Percentiles rank a stretch among this genome's conserved stretches.
Evolutionary conservation across 2,113 vertebrate genomes (phyloP).

Genomic region (Paedocypris sp.): DNA sequence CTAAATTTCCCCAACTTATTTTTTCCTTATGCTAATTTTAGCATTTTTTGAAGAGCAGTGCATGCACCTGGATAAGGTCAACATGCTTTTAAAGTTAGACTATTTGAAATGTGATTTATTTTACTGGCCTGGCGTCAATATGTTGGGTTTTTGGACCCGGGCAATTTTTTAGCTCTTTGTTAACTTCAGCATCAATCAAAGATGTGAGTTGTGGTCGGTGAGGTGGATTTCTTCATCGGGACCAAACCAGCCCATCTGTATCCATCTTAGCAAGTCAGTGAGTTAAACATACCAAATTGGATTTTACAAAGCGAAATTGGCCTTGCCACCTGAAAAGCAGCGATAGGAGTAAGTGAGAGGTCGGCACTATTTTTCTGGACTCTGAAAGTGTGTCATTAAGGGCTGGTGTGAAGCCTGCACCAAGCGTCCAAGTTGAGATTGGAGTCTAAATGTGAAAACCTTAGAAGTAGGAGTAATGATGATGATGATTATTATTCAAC

Average conservation of each 20-base stretch:
- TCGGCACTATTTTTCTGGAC: background rate
- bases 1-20: background rate
- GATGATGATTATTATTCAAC: too few relatives aligned
- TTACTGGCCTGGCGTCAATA: background rate
- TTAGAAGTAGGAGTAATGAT: background rate
- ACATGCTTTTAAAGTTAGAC: background rate
- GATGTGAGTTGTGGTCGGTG: background rate
- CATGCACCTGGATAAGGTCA: background rate
- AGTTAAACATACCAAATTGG: background rate
- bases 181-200: slow-evolving; percentile 30
- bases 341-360: background rate
- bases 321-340: background rate
- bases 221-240: slow-evolving; percentile 4
- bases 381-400: background rate
- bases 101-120: slow-evolving; percentile 4
- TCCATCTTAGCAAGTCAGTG: background rate
- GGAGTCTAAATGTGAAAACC: background rate
- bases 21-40: background rate
- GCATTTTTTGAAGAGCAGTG: background rate
- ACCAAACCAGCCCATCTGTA: background rate
- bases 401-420: background rate
- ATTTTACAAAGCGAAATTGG: slow-evolving; percentile 4
- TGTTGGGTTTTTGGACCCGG: background rate
- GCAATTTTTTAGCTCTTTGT: slow-evolving; percentile 20
- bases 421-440: background rate